Evolutionary conservation across 2,888 invertebrate species (phyloP).

Genomic region (Cyclophora punctaria): DNA sequence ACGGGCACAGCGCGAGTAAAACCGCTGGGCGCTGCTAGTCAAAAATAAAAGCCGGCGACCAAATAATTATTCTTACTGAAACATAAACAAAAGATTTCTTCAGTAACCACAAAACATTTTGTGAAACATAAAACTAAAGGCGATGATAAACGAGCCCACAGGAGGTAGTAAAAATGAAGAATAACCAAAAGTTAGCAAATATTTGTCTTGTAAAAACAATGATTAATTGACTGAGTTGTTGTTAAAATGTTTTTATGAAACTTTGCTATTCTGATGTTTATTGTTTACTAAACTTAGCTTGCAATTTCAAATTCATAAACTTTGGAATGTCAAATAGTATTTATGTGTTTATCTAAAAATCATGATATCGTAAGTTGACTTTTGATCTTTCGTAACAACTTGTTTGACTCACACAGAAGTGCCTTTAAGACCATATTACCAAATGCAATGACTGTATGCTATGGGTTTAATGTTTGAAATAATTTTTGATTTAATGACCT

Average conservation of each 20-base stretch:
- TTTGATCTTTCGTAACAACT: no score
- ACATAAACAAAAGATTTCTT: background rate
- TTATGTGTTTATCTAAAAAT: no score
- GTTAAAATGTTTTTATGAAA: background rate
- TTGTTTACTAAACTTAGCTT: no score
- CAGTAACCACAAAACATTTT: slow-evolving; percentile 1
- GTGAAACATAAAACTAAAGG: slow-evolving; percentile 7
- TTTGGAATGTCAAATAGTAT: no score
- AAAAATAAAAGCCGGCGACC: background rate
- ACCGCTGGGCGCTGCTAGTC: background rate
- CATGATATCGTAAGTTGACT: no score
- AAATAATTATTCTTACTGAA: background rate
- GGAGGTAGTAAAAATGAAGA: slow-evolving; percentile 12
- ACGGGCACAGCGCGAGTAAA: no score
- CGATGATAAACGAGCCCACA: slow-evolving; percentile 11
- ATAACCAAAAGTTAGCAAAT: slow-evolving; percentile 10
- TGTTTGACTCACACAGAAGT: no score
- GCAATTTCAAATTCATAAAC: no score
- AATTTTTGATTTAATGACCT: no score
- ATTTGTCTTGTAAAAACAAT: slow-evolving; percentile 13
- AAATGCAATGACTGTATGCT: no score
- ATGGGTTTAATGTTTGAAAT: no score
- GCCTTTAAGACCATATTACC: no score
- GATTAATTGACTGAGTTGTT: slow-evolving; percentile 9
- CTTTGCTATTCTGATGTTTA: background rate